Base-by-base conservation (phyloP, 2,113 vertebrate species). In the Thalassoma bifasciatum region DNA sequence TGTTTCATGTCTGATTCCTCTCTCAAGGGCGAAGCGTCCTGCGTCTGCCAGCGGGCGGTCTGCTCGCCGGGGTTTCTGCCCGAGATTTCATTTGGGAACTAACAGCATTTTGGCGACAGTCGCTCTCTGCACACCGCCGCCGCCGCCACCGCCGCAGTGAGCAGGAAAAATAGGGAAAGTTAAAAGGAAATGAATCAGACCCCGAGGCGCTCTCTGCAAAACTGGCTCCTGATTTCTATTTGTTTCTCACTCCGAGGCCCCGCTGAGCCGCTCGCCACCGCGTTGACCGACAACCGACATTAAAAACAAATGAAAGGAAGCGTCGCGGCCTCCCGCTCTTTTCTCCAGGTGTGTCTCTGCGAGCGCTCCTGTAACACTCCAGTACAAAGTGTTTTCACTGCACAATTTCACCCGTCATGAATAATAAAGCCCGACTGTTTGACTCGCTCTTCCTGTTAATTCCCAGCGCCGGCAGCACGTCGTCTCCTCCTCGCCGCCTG, bases 81-180 rank as follows among this genome's bases (percentile, higher is more conserved):
- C 24, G 54, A 74, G 82, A 90, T 86, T 88, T 87, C 83, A 89
- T 90, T 86, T 90, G 87, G 83, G 84, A 88, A 72, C 87, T 63
- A 75, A 89, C 77, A 83, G 54, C 63, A 83, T 92, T 89, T 79
- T 30, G 84, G 82, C 21, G 49, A 60, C 56, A 76, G 75, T 71
- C 47, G 59, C 56, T 75, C 69, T 74, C 19, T 53, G 61, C 61
- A 60, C 69, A 61, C 44, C 21, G 40, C 44, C 24, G 40, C 59
- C 34, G 37, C 49, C 40, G 17, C 38, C 44, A 66, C 66, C 37
- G 47, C 56, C 65, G n/a, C 26, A 1, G 63, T 3, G 16, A 16
- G 26, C 5, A 22, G 8, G 47, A 14, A 53, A 34, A 84, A 86
- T 79, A n/a, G 59, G 76, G 60, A 78, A 86, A 70, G 84, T 84